Percentiles rank a stretch among this genome's conserved stretches.
These are phyloP conservation scores for Cerastoderma edule DNA, from an alignment of 2,888 invertebrate genomes.

Conservation along the genomic window DNA sequence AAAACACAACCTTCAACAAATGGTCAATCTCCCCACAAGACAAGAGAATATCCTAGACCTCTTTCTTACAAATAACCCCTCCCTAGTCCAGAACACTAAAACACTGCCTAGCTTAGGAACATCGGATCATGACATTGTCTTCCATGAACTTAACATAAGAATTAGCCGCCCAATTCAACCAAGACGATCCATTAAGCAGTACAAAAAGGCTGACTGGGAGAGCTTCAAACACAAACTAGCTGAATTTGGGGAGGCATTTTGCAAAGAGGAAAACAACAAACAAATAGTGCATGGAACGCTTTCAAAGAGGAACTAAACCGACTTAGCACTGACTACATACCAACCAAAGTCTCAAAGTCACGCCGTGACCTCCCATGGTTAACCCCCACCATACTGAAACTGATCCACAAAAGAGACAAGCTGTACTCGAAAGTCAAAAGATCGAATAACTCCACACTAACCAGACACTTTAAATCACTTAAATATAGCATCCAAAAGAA, in stretches of 20 bases:
- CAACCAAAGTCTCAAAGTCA: constrained; percentile 11
- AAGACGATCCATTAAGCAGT: background rate
- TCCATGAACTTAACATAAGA: constrained; percentile 13
- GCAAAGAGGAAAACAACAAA: background rate
- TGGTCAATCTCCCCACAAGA: constrained; percentile 26
- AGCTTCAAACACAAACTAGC: background rate
- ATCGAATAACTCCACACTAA: no score
- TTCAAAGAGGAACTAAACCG: background rate
- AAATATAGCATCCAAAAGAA: constrained; percentile 23
- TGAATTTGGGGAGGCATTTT: background rate
- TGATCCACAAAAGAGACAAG: constrained; percentile 13
- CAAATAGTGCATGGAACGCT: background rate
- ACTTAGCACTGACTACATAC: background rate
- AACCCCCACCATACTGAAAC: background rate
- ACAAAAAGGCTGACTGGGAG: background rate
- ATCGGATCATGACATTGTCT: constrained; percentile 18
- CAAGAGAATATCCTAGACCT: constrained; percentile 28
- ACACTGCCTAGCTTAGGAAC: constrained; percentile 1
- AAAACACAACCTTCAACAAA: constrained; percentile 4
- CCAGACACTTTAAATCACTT: background rate
- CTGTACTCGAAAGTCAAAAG: constrained; percentile 3
- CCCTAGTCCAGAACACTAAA: constrained; percentile 9
- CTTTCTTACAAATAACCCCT: constrained; percentile 30
- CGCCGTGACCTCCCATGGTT: constrained; percentile 20
- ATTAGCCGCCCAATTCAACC: background rate